A percentile compares a stretch with the other conserved stretches of the same genome.
These are phyloP conservation scores for Lanius ludovicianus DNA, from an alignment of 2,113 vertebrate species.

Conservation along the genomic window DNA sequence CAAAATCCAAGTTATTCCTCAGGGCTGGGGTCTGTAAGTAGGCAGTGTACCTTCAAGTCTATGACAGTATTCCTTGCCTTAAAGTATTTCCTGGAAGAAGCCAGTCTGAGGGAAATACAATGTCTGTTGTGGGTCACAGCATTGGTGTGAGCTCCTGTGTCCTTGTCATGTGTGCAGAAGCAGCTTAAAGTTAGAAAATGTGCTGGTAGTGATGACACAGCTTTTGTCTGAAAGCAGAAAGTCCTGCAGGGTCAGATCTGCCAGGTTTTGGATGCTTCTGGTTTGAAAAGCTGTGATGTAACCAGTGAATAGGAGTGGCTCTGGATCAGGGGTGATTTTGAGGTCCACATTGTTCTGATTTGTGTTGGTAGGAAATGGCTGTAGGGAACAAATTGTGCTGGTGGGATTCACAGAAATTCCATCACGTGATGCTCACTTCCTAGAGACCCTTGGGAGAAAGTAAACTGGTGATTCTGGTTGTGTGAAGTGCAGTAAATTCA, in stretches of 20 bases:
- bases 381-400: not conserved
- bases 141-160: not conserved
- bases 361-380: not conserved
- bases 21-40: not conserved
- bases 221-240: not conserved
- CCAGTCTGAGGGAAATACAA: not conserved
- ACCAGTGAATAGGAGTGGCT: not conserved
- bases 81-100: not conserved
- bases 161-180: not conserved
- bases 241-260: not conserved
- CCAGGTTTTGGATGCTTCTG: not conserved
- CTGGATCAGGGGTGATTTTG: not conserved
- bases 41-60: not conserved
- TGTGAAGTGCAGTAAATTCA: not conserved
- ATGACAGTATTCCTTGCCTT: not conserved
- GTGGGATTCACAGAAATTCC: not conserved
- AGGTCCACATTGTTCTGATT: not conserved
- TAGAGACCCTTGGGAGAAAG: not conserved
- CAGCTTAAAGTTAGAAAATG: not conserved
- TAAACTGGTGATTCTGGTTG: not conserved
- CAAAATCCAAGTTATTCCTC: not conserved
- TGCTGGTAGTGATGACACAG: not conserved
- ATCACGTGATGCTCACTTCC: fast-evolving
- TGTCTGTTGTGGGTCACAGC: not conserved
- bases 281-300: not conserved